Evolutionary conservation across 2,113 vertebrate genomes (phyloP), one percentile per base, ranked within the genome.

Genomic region (Charina bottae): DNA sequence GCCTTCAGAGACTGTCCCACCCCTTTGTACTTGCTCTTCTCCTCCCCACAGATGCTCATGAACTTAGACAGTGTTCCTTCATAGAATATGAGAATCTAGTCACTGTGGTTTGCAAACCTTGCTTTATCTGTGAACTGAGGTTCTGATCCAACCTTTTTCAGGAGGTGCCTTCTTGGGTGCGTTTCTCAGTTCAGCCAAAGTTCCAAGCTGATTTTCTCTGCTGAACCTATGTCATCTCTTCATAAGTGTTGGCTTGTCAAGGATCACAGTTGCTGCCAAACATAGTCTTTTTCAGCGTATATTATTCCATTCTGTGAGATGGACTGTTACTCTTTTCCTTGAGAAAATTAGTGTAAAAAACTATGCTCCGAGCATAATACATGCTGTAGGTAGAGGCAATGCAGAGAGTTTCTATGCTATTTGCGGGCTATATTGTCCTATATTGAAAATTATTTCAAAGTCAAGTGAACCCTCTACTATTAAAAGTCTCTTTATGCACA

Each of bases 371-470:
- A 64, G 6, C 72, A 60, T 83, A 83, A 88, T 84, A 49, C 23
- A 28, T 84, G 87, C 6, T 87, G 13, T 23, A 21, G 26, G 24
- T 2, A 6, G 62, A 46, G 17, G 12, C 15, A 60, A 19, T 54
- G 1, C 33, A 28, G 23, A 89, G 28, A 24, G 0, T 46, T 26
- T 37, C 12, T 54, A 78, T 53, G 21, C 49, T 11, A 84, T 62
- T 89, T 24, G 68, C 21, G 54, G 54, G 58, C 23, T 2, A 0
- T 6, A 33, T 42, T 49, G 78, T 56, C n/a, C 23, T 91, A 26
- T 78, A 91, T 92, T 42, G 59, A 3, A 60, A 46, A 94, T 94
- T 95, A 93, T 87, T 96, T 93, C 95, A 96, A 93, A 56, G 86
- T 88, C 83, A 54, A 91, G 90, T 58, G 92, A 95, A 94, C 89